phyloP scores from a whole-genome alignment of 2,797 vertebrate species.

The Sebastolobus altivelis region DNA sequence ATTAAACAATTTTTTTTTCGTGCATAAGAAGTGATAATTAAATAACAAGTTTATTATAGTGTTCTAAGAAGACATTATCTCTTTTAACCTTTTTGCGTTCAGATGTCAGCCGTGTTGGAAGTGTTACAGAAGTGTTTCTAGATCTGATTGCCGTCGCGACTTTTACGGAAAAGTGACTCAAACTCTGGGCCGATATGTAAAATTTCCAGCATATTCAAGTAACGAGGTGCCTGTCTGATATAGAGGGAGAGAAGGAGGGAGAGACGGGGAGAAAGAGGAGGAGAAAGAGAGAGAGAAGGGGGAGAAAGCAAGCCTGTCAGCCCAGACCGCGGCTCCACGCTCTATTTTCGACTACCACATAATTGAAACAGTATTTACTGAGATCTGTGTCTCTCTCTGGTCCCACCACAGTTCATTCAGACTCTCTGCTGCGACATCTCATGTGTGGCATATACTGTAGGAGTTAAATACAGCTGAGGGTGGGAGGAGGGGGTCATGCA shows the following conservation, averaged over 20 bases:
- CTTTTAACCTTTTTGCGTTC: not conserved
- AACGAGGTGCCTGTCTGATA: constrained; percentile 1
- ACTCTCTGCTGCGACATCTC: constrained; percentile 67
- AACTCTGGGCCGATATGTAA: not conserved
- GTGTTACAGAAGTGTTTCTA: not conserved
- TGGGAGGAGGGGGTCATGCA: constrained; percentile 33
- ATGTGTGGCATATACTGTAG: constrained; percentile 75
- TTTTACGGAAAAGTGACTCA: not conserved
- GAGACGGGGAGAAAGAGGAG: constrained; percentile 19
- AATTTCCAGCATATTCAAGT: not conserved
- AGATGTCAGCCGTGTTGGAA: not conserved
- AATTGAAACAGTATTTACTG: constrained; percentile 94
- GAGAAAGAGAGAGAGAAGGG: not conserved
- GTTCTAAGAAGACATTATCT: too few relatives aligned
- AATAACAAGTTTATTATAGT: not conserved
- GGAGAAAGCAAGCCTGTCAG: constrained; percentile 61
- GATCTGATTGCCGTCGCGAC: not conserved
- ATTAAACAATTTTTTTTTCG: not conserved
- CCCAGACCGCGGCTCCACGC: constrained; percentile 89
- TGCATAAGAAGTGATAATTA: not conserved
- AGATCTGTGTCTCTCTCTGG: constrained; percentile 67
- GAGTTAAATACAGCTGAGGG: constrained; percentile 67
- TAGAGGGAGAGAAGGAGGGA: not conserved
- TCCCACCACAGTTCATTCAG: constrained; percentile 72
- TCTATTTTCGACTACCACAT: constrained; percentile 92